Percentiles rank a stretch among this genome's conserved stretches.
Conservation (phyloP, 2,888 invertebrate species). For the Drosophila leonis region DNA sequence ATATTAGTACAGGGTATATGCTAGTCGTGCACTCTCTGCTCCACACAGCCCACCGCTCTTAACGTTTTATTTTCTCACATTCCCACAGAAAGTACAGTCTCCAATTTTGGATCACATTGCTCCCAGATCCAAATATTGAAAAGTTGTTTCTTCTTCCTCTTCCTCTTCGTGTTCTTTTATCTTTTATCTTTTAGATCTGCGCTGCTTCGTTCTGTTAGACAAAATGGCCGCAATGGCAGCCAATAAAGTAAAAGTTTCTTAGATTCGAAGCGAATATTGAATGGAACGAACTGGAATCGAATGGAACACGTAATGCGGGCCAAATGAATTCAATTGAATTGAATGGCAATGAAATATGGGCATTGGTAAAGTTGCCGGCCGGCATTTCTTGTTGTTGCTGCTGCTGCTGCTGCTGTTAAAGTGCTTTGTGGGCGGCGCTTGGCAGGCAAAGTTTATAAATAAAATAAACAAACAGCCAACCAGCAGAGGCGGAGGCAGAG, state of each 20-base stretch:
- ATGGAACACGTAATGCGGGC: neutral
- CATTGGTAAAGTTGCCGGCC: slow-evolving; percentile 34
- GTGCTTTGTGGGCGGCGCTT: slow-evolving; percentile 66
- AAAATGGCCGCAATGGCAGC: slow-evolving; percentile 36
- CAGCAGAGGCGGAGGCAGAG: slow-evolving; percentile 20
- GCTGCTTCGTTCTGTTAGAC: slow-evolving; percentile 2
- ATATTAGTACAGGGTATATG: neutral
- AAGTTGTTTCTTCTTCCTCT: neutral
- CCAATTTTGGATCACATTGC: neutral
- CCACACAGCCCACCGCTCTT: neutral
- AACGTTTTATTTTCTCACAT: neutral
- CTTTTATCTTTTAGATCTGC: neutral
- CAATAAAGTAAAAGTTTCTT: slow-evolving; percentile 26
- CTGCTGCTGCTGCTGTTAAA: slow-evolving; percentile 17
- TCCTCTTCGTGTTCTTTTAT: neutral
- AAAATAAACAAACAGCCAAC: slow-evolving; percentile 72
- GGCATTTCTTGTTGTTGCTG: slow-evolving; percentile 22
- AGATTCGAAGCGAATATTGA: slow-evolving; percentile 6
- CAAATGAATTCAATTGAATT: neutral
- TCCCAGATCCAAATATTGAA: slow-evolving; percentile 2
- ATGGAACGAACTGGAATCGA: slow-evolving; percentile 13
- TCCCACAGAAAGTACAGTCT: slow-evolving; percentile 33
- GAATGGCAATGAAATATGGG: slow-evolving; percentile 11
- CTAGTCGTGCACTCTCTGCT: slow-evolving; percentile 4
- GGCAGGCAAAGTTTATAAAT: slow-evolving; percentile 62